phyloP scores from a whole-genome alignment of 2,888 invertebrate genomes.

The Notodonta dromedarius region DNA sequence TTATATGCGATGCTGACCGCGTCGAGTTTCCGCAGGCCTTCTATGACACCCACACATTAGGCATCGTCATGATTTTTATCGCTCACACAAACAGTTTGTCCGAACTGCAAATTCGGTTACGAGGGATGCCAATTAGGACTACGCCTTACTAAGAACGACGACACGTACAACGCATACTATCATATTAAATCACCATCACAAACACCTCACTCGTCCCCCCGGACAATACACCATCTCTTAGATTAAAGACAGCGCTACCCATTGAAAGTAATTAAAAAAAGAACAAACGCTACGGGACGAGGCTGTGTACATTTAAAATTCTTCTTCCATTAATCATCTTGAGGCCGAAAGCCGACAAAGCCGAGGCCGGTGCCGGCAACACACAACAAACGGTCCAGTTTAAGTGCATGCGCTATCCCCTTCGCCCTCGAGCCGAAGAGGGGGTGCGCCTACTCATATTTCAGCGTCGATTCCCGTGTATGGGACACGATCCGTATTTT shows the following conservation, averaged over 20 bases:
- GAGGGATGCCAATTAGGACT: too few species aligned
- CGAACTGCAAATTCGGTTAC: too few species aligned
- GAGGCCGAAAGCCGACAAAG: slow-evolving; percentile 58
- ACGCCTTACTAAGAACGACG: too few species aligned
- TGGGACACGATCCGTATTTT: slow-evolving; percentile 61
- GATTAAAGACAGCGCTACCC: slow-evolving; percentile 24
- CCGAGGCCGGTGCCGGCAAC: slow-evolving; percentile 59
- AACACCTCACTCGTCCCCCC: neutral
- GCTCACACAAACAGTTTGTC: too few species aligned
- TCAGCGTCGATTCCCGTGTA: slow-evolving; percentile 65
- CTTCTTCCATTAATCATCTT: slow-evolving; percentile 66
- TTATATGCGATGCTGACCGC: too few species aligned
- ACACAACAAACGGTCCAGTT: slow-evolving; percentile 63
- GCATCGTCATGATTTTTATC: too few species aligned
- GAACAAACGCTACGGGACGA: slow-evolving; percentile 21
- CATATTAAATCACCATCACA: neutral
- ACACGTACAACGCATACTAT: too few species aligned
- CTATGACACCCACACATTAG: too few species aligned
- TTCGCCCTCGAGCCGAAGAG: slow-evolving; percentile 37
- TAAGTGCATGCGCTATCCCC: slow-evolving; percentile 49
- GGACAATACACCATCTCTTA: slow-evolving; percentile 9
- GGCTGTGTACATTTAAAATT: slow-evolving; percentile 60
- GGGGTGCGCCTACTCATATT: slow-evolving; percentile 54
- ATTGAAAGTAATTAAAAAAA: slow-evolving; percentile 39
- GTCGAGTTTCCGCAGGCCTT: too few species aligned